Conservation (phyloP, 2,113 vertebrate species). For the Callocephalon fimbriatum region DNA sequence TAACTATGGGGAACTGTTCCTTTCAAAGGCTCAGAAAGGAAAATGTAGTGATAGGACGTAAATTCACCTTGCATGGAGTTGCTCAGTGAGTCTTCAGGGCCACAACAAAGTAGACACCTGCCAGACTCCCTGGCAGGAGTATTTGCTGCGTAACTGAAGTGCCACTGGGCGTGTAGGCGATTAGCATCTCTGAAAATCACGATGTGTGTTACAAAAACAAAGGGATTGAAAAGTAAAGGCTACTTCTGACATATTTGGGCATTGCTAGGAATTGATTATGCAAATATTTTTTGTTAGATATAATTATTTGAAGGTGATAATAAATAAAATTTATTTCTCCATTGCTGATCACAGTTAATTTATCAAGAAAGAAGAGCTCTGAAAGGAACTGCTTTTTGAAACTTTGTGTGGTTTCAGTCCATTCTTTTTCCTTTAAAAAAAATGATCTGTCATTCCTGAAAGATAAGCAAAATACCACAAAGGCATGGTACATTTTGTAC, state of each 20-base stretch:
- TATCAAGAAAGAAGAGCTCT: conserved; percentile 31
- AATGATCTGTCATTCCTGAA: conserved; percentile 50
- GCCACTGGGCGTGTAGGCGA: background rate
- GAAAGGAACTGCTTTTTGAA: conserved; percentile 42
- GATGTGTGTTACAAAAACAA: background rate
- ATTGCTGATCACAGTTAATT: conserved; percentile 17
- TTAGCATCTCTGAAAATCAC: background rate
- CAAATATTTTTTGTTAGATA: background rate
- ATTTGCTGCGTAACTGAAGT: background rate
- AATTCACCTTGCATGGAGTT: background rate
- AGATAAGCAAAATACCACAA: conserved; percentile 33
- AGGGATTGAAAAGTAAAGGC: background rate
- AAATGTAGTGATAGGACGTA: background rate
- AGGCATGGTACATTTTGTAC: background rate
- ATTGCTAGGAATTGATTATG: background rate
- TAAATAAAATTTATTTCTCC: conserved; percentile 10
- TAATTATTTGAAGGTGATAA: background rate
- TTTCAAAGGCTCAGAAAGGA: background rate
- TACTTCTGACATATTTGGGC: background rate
- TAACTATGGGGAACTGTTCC: background rate
- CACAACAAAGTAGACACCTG: background rate
- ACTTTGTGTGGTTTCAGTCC: conserved; percentile 23
- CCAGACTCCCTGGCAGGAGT: background rate
- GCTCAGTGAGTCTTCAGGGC: background rate
- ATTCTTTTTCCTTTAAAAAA: conserved; percentile 51